These are phyloP conservation scores for Oreochromis tanganicae DNA, from an alignment of 2,113 vertebrate genomes.

Conservation along the genomic window DNA sequence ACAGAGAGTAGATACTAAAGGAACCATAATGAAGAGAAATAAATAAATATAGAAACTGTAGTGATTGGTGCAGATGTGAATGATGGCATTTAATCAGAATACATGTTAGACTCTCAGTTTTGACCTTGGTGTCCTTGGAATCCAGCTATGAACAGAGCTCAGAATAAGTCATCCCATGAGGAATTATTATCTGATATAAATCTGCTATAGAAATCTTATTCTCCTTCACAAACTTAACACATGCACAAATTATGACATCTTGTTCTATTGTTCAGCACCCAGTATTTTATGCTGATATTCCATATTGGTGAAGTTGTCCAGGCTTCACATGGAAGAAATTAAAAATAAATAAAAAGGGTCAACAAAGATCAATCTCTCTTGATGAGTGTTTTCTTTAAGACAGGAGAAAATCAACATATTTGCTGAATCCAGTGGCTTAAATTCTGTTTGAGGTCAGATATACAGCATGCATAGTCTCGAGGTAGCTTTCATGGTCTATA, in stretches of 20 bases:
- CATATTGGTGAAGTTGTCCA: neutral
- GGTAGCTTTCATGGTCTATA: neutral
- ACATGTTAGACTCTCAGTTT: neutral
- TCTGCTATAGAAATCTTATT: neutral
- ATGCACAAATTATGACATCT: neutral
- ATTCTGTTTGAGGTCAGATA: neutral
- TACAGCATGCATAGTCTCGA: neutral
- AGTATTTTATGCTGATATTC: neutral
- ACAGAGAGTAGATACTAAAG: neutral
- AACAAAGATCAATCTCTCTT: neutral
- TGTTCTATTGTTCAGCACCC: neutral
- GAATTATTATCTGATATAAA: slow-evolving; percentile 33
- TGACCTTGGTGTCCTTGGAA: neutral
- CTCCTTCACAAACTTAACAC: neutral
- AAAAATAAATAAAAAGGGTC: neutral
- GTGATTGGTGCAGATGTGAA: neutral
- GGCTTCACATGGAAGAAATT: neutral
- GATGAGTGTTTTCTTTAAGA: neutral
- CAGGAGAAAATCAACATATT: neutral
- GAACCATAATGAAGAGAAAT: neutral
- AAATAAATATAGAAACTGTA: neutral
- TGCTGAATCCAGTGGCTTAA: neutral
- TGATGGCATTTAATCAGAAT: neutral
- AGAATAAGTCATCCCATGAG: neutral
- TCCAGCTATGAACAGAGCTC: neutral